Conservation (phyloP, 1,140 invertebrate genomes). For the Camponotus floridanus region DNA sequence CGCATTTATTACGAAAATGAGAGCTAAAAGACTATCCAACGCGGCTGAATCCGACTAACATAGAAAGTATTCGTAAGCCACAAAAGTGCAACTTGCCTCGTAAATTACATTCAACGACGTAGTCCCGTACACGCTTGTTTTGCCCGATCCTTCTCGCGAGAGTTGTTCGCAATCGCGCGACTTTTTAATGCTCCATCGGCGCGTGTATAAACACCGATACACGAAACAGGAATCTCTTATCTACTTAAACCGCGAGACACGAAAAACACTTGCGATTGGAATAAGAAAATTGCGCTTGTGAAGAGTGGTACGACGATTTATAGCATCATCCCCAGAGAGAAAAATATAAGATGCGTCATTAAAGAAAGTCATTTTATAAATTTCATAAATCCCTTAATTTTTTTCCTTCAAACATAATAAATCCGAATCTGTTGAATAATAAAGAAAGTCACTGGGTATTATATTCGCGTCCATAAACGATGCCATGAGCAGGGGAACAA, state of each 20-base stretch:
- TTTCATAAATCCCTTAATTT: not conserved
- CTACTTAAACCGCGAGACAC: not conserved
- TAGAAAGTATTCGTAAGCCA: conserved; percentile 54
- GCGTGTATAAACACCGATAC: conserved; percentile 30
- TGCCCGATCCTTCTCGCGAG: conserved; percentile 48
- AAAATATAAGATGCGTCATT: not conserved
- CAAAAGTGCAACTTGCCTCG: conserved; percentile 69
- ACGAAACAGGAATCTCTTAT: not conserved
- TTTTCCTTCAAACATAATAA: not conserved
- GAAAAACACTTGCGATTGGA: not conserved
- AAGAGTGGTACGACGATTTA: not conserved
- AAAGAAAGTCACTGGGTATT: not conserved
- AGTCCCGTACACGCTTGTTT: conserved; percentile 40
- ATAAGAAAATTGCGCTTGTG: conserved; percentile 12
- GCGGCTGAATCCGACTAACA: conserved; percentile 50
- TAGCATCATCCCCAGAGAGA: not conserved
- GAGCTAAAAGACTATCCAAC: not conserved
- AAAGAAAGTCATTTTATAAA: not conserved
- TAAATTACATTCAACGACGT: conserved; percentile 76
- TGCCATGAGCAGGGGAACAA: not conserved
- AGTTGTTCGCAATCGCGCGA: conserved; percentile 39
- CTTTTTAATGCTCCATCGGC: conserved; percentile 19
- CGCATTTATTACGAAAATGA: conserved; percentile 12
- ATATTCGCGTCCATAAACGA: no score
- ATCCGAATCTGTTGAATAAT: not conserved